Percentiles rank a stretch among this genome's conserved stretches.
Evolutionary conservation across 2,888 invertebrate species (phyloP).

Genomic region (Drosophila subsilvestris): DNA sequence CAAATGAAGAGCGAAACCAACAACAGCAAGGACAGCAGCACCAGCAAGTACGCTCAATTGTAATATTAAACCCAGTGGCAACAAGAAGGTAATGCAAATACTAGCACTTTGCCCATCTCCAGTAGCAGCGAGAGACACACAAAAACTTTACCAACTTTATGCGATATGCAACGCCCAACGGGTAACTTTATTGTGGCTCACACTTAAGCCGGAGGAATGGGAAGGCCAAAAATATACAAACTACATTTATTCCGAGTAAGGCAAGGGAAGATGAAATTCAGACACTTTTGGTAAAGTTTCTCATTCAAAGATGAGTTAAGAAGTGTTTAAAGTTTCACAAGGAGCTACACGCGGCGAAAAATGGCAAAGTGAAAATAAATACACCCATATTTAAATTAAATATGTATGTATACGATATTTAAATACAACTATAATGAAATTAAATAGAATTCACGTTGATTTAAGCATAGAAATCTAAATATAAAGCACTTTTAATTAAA

Average conservation of each 20-base stretch:
- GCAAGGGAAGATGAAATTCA: background rate
- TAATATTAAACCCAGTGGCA: conserved; percentile 48
- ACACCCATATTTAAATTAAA: too few species aligned
- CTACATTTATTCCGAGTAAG: background rate
- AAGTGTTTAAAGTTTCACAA: background rate
- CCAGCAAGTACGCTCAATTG: conserved; percentile 42
- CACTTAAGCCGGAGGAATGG: background rate
- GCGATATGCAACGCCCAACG: conserved; percentile 26
- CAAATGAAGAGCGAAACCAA: conserved; percentile 39
- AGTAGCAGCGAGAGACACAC: conserved; percentile 4
- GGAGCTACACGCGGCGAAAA: background rate
- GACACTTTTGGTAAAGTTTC: background rate
- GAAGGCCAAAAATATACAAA: background rate
- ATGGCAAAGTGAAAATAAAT: background rate
- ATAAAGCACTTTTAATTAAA: too few species aligned
- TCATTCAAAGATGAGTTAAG: background rate
- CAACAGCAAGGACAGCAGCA: conserved; percentile 16
- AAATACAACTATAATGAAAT: too few species aligned
- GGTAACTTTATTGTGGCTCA: conserved; percentile 11
- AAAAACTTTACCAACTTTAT: conserved; percentile 31
- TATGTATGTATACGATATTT: too few species aligned
- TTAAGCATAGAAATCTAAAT: too few species aligned
- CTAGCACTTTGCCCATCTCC: conserved; percentile 6
- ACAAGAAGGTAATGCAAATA: conserved; percentile 66
- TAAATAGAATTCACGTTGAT: too few species aligned